phyloP scores from a whole-genome alignment of 2,797 vertebrate genomes.

The Mus spretus region DNA sequence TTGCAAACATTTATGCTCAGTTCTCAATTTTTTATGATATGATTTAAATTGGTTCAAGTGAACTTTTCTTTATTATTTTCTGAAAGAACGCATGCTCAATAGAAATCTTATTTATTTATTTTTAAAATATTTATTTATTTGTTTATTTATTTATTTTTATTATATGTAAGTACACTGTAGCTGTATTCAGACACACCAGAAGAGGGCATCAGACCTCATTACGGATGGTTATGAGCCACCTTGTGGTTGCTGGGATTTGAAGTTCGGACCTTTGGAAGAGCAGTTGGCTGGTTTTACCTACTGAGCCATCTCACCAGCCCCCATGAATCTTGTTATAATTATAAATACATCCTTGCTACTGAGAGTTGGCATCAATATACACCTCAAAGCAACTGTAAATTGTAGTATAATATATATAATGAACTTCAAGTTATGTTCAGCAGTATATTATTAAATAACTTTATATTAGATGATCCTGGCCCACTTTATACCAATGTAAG shows the following conservation, averaged over 20 bases:
- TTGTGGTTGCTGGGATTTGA: too few relatives aligned
- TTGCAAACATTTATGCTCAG: neutral
- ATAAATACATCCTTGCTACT: neutral
- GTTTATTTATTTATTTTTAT: too few relatives aligned
- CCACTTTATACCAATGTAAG: neutral
- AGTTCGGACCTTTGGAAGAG: too few relatives aligned
- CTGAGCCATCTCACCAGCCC: too few relatives aligned
- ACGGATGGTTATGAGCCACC: too few relatives aligned
- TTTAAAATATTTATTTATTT: too few relatives aligned
- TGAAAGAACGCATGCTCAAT: neutral
- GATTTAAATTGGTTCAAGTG: neutral
- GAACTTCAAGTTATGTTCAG: neutral
- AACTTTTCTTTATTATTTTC: neutral
- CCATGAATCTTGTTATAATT: neutral
- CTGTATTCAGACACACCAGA: too few relatives aligned
- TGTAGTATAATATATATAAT: neutral
- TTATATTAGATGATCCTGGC: neutral
- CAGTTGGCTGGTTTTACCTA: too few relatives aligned
- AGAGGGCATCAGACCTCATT: too few relatives aligned
- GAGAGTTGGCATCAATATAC: neutral
- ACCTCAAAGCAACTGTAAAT: neutral
- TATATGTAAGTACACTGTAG: too few relatives aligned
- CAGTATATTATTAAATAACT: neutral
- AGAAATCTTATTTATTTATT: neutral
- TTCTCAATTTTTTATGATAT: neutral